These are phyloP conservation scores for Shinisaurus crocodilurus DNA, from an alignment of 2,113 vertebrate species.

Conservation along the genomic window DNA sequence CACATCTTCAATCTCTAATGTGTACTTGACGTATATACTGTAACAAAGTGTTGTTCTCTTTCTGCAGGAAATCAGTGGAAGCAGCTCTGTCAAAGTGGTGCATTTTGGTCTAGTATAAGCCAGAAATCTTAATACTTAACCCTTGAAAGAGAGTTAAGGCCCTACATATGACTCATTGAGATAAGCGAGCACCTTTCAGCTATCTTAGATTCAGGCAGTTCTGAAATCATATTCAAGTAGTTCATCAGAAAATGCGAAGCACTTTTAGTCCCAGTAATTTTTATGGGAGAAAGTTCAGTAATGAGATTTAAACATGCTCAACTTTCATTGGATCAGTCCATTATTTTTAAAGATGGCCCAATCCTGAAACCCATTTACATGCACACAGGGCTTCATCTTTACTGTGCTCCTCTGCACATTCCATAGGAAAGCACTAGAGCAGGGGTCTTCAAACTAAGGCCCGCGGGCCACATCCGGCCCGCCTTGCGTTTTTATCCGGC, in stretches of 20 bases:
- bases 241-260: not conserved
- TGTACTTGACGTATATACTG: not conserved
- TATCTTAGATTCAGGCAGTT: not conserved
- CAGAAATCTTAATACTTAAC: not conserved
- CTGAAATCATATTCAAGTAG: not conserved
- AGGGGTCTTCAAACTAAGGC: no score
- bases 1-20: not conserved
- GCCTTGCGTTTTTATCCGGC: no score
- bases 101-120: constrained; percentile 88
- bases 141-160: not conserved
- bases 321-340: not conserved
- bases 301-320: not conserved
- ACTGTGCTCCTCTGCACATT: not conserved
- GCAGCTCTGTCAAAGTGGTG: constrained; percentile 79
- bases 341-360: not conserved
- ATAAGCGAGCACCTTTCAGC: not conserved
- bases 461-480: no score
- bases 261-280: not conserved
- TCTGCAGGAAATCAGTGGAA: constrained; percentile 72
- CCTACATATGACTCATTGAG: not conserved
- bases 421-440: not conserved
- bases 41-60: constrained; percentile 32
- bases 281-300: not conserved
- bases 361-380: not conserved
- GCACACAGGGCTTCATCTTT: not conserved